phyloP scores from a whole-genome alignment of 2,797 vertebrate genomes.

The Hirundo rustica region DNA sequence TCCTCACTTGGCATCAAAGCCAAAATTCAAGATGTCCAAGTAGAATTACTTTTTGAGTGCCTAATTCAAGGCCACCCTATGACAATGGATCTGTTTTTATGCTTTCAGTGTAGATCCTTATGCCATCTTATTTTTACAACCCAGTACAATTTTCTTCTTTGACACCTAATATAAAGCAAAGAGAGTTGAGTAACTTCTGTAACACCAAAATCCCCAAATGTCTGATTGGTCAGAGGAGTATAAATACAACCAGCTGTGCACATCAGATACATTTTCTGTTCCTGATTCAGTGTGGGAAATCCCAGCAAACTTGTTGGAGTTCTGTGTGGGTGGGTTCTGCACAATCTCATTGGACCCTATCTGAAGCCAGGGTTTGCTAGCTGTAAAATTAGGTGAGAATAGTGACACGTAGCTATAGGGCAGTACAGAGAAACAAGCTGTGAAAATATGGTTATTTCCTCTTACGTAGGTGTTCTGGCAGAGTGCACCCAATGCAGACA shows the following conservation, averaged over 20 bases:
- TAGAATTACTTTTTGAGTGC: background rate
- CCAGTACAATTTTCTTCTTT: background rate
- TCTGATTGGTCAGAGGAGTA: background rate
- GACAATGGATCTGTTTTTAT: background rate
- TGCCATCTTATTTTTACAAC: background rate
- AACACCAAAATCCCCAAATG: background rate
- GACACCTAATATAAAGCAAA: background rate
- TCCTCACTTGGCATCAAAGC: constrained; percentile 9
- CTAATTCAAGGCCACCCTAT: background rate
- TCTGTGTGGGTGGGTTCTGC: background rate
- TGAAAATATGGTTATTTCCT: background rate
- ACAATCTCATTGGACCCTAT: background rate
- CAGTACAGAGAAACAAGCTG: background rate
- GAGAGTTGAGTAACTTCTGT: background rate
- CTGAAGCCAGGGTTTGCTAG: background rate
- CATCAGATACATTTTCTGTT: background rate
- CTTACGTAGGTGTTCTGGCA: background rate
- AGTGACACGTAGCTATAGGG: background rate
- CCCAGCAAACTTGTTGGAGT: background rate
- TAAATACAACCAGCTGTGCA: background rate
- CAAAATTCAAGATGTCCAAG: background rate
- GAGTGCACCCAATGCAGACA: background rate
- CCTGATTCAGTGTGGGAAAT: constrained; percentile 12
- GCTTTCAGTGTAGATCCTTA: background rate
- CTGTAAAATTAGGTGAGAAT: background rate